A percentile compares a stretch with the other conserved stretches of the same genome.
Evolutionary conservation across 2,113 vertebrate species (phyloP).

Genomic region (Pongo pygmaeus): DNA sequence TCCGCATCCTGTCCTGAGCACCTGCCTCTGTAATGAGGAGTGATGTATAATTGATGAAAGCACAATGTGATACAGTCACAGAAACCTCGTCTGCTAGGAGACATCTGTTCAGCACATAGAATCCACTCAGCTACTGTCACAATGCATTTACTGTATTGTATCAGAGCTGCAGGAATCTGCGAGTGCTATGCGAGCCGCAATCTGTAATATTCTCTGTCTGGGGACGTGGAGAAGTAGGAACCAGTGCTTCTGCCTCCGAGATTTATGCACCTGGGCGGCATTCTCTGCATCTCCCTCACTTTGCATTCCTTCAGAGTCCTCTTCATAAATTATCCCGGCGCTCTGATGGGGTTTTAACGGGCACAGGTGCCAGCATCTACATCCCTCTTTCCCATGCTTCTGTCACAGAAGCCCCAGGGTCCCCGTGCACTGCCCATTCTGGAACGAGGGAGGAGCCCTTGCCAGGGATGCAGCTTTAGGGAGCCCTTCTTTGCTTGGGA

Average conservation of each 20-base stretch:
- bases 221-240: neutral
- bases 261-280: neutral
- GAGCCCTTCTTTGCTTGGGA: neutral
- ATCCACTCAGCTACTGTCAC: slow-evolving; percentile 81
- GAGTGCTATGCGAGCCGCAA: neutral
- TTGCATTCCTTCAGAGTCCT: neutral
- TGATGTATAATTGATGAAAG: slow-evolving; percentile 83
- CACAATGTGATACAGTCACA: slow-evolving; percentile 78
- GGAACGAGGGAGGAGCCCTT: neutral
- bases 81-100: slow-evolving; percentile 76
- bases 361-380: neutral
- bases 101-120: slow-evolving; percentile 82
- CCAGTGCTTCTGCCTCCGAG: neutral
- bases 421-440: neutral
- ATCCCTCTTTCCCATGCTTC: neutral
- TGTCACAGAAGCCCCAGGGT: neutral
- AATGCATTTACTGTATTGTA: slow-evolving; percentile 73
- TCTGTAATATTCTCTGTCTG: neutral
- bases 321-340: neutral
- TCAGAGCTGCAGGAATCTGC: neutral
- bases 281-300: neutral
- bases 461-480: neutral
- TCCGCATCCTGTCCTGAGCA: neutral
- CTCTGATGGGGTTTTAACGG: neutral
- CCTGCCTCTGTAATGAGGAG: slow-evolving; percentile 69